Evolutionary conservation across 1,140 invertebrate species (phyloP).

Genomic region (Papilio dardanus): DNA sequence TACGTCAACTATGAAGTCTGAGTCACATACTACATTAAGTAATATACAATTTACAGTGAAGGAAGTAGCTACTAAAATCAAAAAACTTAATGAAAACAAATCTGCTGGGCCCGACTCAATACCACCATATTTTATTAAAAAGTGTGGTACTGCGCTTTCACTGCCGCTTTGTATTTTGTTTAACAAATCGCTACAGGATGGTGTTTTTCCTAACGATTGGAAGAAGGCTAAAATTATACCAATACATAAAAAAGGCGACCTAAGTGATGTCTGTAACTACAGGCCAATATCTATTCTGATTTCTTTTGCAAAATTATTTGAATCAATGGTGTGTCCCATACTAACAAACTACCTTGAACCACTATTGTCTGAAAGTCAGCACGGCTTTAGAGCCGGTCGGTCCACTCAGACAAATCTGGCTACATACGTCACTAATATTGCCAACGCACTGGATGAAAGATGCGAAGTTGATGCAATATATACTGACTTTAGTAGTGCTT

Average conservation of each 20-base stretch:
- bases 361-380: neutral
- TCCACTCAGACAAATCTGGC: neutral
- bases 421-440: neutral
- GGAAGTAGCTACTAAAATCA: slow-evolving; percentile 25
- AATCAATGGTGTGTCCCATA: neutral
- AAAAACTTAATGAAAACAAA: slow-evolving; percentile 32
- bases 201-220: slow-evolving; percentile 38
- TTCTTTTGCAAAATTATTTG: slow-evolving; percentile 10
- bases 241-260: slow-evolving; percentile 39
- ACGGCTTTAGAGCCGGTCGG: neutral
- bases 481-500: neutral
- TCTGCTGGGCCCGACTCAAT: slow-evolving; percentile 32
- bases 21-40: neutral
- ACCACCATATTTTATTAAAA: slow-evolving; percentile 39
- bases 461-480: neutral
- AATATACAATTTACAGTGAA: neutral
- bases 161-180: slow-evolving; percentile 37
- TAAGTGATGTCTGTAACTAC: slow-evolving; percentile 36
- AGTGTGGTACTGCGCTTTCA: slow-evolving; percentile 31
- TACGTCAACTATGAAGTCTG: neutral
- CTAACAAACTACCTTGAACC: neutral
- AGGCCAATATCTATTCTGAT: slow-evolving; percentile 15
- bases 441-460: neutral
- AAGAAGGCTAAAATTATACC: slow-evolving; percentile 40
- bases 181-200: slow-evolving; percentile 31